Conservation (phyloP, 2,797 vertebrate species). For the Danio tinwini region DNA sequence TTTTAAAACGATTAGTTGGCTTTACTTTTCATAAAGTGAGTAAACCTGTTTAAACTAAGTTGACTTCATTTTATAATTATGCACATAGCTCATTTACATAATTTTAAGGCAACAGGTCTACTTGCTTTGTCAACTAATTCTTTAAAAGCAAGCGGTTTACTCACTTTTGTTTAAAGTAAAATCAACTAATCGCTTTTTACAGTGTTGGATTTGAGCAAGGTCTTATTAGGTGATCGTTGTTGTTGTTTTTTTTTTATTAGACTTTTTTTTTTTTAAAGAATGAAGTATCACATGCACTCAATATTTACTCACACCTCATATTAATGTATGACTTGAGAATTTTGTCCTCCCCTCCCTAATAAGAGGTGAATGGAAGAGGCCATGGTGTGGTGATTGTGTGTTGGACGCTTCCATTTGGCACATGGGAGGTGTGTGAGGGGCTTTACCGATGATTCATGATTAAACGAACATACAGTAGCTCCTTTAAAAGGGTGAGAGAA, state of each 20-base stretch:
- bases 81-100: no score
- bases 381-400: background rate
- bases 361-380: conserved; percentile 1
- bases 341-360: background rate
- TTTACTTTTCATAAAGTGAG: no score
- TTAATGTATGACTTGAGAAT: conserved; percentile 1
- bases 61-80: no score
- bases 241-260: background rate
- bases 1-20: no score
- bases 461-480: background rate
- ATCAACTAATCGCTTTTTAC: no score
- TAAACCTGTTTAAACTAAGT: no score
- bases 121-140: no score
- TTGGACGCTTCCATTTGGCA: conserved; percentile 1
- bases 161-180: no score
- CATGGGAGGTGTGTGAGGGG: background rate
- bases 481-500: background rate
- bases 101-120: no score
- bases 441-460: background rate
- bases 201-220: background rate
- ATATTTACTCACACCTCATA: background rate
- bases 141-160: no score
- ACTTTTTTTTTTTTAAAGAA: background rate
- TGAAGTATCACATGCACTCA: background rate
- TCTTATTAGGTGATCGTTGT: background rate